These are phyloP conservation scores for Oryzias celebensis DNA, from an alignment of 2,113 vertebrate genomes.

Conservation along the genomic window DNA sequence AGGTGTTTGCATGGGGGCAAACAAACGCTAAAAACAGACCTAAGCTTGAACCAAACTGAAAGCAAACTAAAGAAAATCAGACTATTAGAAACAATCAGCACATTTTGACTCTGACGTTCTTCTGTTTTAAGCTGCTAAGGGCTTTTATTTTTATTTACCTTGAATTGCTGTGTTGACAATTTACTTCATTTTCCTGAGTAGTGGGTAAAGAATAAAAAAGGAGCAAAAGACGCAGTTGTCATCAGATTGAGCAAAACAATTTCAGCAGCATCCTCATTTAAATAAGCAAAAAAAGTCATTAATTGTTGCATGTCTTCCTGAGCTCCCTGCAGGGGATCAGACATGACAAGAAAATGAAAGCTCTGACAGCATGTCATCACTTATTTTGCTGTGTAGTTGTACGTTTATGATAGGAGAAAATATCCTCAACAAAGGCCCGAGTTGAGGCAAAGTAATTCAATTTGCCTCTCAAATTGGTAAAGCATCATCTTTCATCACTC, in stretches of 20 bases:
- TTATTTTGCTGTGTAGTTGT: constrained; percentile 63
- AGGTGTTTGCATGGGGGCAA: too few species aligned
- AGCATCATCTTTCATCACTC: constrained; percentile 63
- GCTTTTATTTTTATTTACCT: too few species aligned
- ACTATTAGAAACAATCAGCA: too few species aligned
- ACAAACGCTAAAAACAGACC: too few species aligned
- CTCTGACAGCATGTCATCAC: constrained; percentile 55
- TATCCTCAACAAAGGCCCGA: constrained; percentile 34
- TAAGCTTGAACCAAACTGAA: too few species aligned
- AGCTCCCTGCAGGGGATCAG: constrained; percentile 53
- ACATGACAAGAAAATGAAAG: constrained; percentile 70
- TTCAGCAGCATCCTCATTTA: constrained; percentile 37
- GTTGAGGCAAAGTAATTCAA: constrained; percentile 67
- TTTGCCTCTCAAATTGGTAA: constrained; percentile 57
- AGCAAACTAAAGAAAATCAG: too few species aligned
- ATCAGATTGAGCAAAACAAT: constrained; percentile 36
- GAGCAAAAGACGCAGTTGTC: constrained; percentile 30
- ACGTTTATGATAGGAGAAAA: constrained; percentile 48
- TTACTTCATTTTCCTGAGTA: constrained; percentile 24
- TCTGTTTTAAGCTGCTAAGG: too few species aligned
- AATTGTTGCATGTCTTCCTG: constrained; percentile 48
- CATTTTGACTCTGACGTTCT: too few species aligned
- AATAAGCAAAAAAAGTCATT: constrained; percentile 66
- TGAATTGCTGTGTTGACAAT: too few species aligned
- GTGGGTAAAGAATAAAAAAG: constrained; percentile 32